Base-by-base conservation (phyloP, 2,888 invertebrate genomes). In the Harpagoxenus sublaevis region DNA sequence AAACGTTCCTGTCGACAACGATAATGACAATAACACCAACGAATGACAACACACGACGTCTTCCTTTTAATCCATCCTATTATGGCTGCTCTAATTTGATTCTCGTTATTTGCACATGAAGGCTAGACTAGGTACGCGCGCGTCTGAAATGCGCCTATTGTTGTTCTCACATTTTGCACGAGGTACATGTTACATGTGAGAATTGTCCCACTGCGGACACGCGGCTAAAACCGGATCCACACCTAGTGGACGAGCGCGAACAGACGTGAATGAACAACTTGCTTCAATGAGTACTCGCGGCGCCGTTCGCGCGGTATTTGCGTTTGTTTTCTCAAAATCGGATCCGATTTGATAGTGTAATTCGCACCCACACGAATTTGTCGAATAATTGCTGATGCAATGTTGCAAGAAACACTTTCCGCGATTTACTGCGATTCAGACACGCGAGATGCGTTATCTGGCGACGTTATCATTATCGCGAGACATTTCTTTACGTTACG, bases 51-150 rank as follows among this genome's bases (percentile, higher is more conserved):
- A 57, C n/a, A 3, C 23, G 23, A 48, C 23, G 12, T 28, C 28
- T 62, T 81, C 39, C 35, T 39, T 73, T 12, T 18, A 73, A 79
- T 70, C 70, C 15, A 35, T 15, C 18, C 71, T 31, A 42, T 70
- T 57, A 70, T 57, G 15, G 6, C 12, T 48, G 18, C 57, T 79
- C 31, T 70, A 57, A 79, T 12, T 12, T 31, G 28, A 55, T 55
- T 78, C 18, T 39, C 42, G 28, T 2, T 53, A 35, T 9, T 77
- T 28, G 31, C 23, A 35, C 57, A 15, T n/a, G 12, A 4, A 15
- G 42, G 3, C 0, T 10, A 9, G 8, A 39, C 15, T 39, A 23
- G 23, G 23, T 23, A 23, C 9, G 31, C 45, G 45, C 31, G 3
- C 28, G 9, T 55, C 10, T 48, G 31, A 74, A 60, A 74, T 9